phyloP scores from a whole-genome alignment of 2,888 invertebrate genomes.

The Griposia aprilina region DNA sequence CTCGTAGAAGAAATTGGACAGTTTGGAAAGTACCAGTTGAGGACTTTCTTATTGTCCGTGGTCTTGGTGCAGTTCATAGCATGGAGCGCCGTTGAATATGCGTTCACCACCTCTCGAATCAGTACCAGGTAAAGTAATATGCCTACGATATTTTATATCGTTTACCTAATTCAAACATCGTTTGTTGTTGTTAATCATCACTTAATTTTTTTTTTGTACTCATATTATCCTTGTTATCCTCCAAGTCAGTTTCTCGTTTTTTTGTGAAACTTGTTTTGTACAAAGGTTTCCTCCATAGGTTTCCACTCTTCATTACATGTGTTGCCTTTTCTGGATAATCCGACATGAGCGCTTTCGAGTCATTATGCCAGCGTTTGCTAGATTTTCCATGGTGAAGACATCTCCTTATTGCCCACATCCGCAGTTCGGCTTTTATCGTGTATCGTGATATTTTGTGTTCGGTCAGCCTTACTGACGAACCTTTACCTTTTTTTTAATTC shows the following conservation, averaged over 20 bases:
- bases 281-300: neutral
- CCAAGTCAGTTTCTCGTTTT: neutral
- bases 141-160: neutral
- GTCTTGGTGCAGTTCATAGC: constrained; percentile 78
- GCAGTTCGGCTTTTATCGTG: neutral
- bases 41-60: constrained; percentile 70
- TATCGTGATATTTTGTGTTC: neutral
- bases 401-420: neutral
- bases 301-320: too few relatives aligned
- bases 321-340: neutral
- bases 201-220: too few relatives aligned
- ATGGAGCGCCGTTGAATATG: constrained; percentile 80
- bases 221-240: neutral
- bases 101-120: constrained; percentile 84
- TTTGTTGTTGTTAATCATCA: neutral
- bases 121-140: constrained; percentile 75
- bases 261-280: neutral
- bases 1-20: constrained; percentile 83
- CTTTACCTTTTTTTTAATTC: neutral
- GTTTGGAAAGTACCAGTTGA: constrained; percentile 80
- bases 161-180: neutral
- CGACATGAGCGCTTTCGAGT: neutral
- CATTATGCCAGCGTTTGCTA: neutral
- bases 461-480: too few relatives aligned
- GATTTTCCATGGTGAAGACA: neutral